phyloP scores from a whole-genome alignment of 2,888 invertebrate species.

The Mesoligia furuncula region DNA sequence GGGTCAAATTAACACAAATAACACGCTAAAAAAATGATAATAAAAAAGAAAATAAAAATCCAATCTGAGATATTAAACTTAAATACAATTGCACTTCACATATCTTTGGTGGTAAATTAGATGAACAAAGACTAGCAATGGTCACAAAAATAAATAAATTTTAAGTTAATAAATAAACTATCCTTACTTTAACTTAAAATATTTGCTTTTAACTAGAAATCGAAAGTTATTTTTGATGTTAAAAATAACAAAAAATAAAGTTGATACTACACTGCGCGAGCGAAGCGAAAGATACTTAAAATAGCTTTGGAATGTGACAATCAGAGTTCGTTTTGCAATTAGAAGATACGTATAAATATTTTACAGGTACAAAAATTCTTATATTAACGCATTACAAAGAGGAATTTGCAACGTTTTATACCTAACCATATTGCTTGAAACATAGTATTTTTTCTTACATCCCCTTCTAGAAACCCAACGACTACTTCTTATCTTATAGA shows the following conservation, averaged over 20 bases:
- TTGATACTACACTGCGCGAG: constrained; percentile 50
- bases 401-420: constrained; percentile 16
- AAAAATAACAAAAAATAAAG: constrained; percentile 42
- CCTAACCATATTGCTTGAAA: constrained; percentile 48
- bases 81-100: constrained; percentile 56
- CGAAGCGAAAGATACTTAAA: constrained; percentile 28
- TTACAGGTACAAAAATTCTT: constrained; percentile 50
- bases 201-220: constrained; percentile 51
- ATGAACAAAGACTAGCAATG: constrained; percentile 67
- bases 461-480: constrained; percentile 20
- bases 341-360: constrained; percentile 36
- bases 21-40: not conserved
- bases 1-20: not conserved
- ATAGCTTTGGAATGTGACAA: constrained; percentile 39
- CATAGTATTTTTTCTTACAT: constrained; percentile 15
- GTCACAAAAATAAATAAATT: constrained; percentile 69
- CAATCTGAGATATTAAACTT: constrained; percentile 29
- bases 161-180: constrained; percentile 48
- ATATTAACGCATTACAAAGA: constrained; percentile 28
- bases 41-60: constrained; percentile 21
- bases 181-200: constrained; percentile 59
- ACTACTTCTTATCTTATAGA: constrained; percentile 30
- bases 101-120: constrained; percentile 70
- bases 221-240: constrained; percentile 32
- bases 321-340: constrained; percentile 12